Conservation (phyloP, 1,140 invertebrate species). For the Neelides sp. region DNA sequence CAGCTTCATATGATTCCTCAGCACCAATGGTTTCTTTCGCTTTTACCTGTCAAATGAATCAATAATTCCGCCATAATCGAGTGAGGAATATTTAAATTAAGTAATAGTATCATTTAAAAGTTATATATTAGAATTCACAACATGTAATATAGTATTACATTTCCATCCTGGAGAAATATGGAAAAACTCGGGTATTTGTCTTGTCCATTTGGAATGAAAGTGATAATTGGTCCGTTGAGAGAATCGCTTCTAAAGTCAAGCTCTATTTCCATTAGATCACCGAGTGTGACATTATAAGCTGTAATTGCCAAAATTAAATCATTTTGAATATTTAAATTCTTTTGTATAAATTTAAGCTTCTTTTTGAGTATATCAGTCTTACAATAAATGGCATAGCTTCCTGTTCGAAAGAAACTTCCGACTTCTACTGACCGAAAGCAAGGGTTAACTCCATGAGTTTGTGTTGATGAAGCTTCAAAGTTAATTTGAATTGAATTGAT, state of each 20-base stretch:
- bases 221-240: slow-evolving; percentile 63
- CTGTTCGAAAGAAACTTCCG: slow-evolving; percentile 72
- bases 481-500: slow-evolving; percentile 63
- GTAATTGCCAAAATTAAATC: slow-evolving; percentile 30
- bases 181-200: slow-evolving; percentile 54
- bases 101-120: background rate
- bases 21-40: slow-evolving; percentile 16
- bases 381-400: slow-evolving; percentile 71
- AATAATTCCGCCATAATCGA: slow-evolving; percentile 10
- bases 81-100: slow-evolving; percentile 2
- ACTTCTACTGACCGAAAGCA: slow-evolving; percentile 74
- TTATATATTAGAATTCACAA: background rate
- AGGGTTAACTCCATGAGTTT: slow-evolving; percentile 61
- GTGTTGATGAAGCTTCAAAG: slow-evolving; percentile 50
- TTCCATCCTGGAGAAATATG: slow-evolving; percentile 61
- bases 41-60: slow-evolving; percentile 16
- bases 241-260: slow-evolving; percentile 74
- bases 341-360: slow-evolving; percentile 3
- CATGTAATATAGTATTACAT: slow-evolving; percentile 38
- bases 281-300: slow-evolving; percentile 59
- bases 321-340: background rate
- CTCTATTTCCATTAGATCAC: slow-evolving; percentile 53
- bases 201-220: slow-evolving; percentile 32
- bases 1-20: slow-evolving; percentile 17
- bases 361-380: too few relatives aligned